Evolutionary conservation across 2,888 invertebrate species (phyloP).

Genomic region (Drosophila anceps): DNA sequence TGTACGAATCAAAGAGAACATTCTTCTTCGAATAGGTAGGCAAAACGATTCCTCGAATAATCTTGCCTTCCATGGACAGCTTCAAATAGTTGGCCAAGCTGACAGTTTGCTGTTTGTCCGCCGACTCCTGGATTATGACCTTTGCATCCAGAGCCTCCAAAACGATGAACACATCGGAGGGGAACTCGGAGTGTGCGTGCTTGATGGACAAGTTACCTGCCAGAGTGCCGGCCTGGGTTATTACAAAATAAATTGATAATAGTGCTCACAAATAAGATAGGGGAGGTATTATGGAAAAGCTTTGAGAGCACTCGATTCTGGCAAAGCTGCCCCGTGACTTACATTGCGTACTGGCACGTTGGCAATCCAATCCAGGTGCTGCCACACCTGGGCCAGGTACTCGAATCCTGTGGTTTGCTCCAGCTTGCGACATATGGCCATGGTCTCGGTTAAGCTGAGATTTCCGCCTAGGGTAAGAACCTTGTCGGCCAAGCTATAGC

Average conservation of each 20-base stretch:
- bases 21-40: constrained; percentile 86
- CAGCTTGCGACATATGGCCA: constrained; percentile 85
- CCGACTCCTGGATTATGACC: constrained; percentile 72
- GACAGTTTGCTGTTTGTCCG: constrained; percentile 85
- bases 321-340: constrained; percentile 72
- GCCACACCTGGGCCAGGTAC: constrained; percentile 86
- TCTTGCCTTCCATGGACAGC: constrained; percentile 88
- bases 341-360: constrained; percentile 90
- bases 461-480: constrained; percentile 81
- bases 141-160: constrained; percentile 83
- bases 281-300: not conserved
- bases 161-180: constrained; percentile 89
- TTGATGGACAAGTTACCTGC: constrained; percentile 91
- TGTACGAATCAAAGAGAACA: constrained; percentile 88
- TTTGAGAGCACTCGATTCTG: not conserved
- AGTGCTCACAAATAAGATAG: constrained; percentile 22
- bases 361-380: constrained; percentile 89
- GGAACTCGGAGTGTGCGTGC: constrained; percentile 88
- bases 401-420: constrained; percentile 86
- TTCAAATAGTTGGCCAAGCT: constrained; percentile 87
- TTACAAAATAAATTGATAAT: constrained; percentile 32
- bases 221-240: constrained; percentile 87
- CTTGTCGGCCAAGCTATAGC: constrained; percentile 78
- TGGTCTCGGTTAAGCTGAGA: constrained; percentile 86
- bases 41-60: constrained; percentile 88